Evolutionary conservation across 2,797 vertebrate species (phyloP), one percentile per base, ranked within the genome.

Genomic region (Mormyrus hasselquistii): DNA sequence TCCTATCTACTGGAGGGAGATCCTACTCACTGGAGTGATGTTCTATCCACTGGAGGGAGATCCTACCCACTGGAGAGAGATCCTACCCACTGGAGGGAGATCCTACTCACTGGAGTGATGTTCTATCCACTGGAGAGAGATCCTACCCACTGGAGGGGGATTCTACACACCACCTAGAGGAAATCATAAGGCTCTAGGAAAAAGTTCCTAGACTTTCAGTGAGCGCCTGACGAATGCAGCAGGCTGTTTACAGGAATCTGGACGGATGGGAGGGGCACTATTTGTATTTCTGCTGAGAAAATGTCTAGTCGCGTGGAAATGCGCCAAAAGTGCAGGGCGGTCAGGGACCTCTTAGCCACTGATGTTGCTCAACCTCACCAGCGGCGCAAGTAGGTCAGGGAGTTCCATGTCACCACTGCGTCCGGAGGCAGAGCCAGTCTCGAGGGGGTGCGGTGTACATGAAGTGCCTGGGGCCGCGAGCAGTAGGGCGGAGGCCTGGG

Each of bases 221-320:
- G 88, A 87, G 90, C 53, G 91, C 34, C 90, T 87, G 69, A 57
- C 88, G 88, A 34, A 83, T 4, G 65, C 12, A 34, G 50, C 34
- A 47, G 50, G 92, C 87, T 92, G 90, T 93, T 94, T 93, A 92
- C 92, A 92, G 90, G 89, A 83, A 92, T 90, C 87, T 82, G 91
- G 92, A 73, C 12, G 93, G 93, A 93, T 10, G 47, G 92, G 92
- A 93, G 90, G 92, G 91, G 62, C 53, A n/a, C 89, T 85, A 92
- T 92, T 90, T 94, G 92, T 90, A 88, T 90, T 82, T 59, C 93
- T 93, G 92, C 91, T 95, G 94, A 94, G 92, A 93, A 92, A 95
- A 91, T 88, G 93, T 94, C 94, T 95, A 93, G 91, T 91, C 62
- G 34, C 4, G 41, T 44, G 62, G 59, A 12, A 90, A 3, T 79